A percentile compares a stretch with the other conserved stretches of the same genome.
phyloP scores from a whole-genome alignment of 2,888 invertebrate species.

The Spodoptera picta region DNA sequence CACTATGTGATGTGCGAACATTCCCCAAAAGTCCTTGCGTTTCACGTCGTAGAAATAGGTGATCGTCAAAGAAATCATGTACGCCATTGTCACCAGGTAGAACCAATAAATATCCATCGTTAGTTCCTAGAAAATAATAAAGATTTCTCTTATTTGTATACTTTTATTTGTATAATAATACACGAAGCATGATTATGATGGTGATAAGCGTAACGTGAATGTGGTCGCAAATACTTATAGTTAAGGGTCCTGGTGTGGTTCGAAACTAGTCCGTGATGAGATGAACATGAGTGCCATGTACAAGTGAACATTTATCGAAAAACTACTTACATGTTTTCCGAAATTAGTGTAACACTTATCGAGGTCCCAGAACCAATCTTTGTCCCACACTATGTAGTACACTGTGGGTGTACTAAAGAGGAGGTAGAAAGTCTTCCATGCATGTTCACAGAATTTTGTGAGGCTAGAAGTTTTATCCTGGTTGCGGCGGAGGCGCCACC shows the following conservation, averaged over 20 bases:
- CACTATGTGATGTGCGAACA: conserved; percentile 96
- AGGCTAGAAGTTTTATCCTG: conserved; percentile 96
- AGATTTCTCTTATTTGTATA: no score
- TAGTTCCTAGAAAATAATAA: conserved; percentile 89
- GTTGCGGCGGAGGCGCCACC: conserved; percentile 94
- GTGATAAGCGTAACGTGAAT: no score
- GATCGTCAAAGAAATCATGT: conserved; percentile 98
- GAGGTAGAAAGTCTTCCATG: conserved; percentile 96
- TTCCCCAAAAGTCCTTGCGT: conserved; percentile 98
- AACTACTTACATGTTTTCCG: conserved; percentile 91
- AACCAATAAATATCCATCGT: conserved; percentile 97
- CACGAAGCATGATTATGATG: no score
- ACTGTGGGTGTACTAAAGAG: conserved; percentile 93
- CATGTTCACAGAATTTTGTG: conserved; percentile 96
- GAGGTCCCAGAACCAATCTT: conserved; percentile 97
- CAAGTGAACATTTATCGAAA: no score
- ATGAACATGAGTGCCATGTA: no score
- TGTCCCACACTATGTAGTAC: conserved; percentile 94
- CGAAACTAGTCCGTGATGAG: no score
- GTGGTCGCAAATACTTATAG: no score
- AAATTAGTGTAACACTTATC: conserved; percentile 91
- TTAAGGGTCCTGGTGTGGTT: no score
- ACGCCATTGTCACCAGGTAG: conserved; percentile 97
- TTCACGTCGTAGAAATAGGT: conserved; percentile 98
- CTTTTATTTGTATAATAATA: no score